Evolutionary conservation across 2,797 vertebrate species (phyloP).

Genomic region (Crotalus adamanteus): DNA sequence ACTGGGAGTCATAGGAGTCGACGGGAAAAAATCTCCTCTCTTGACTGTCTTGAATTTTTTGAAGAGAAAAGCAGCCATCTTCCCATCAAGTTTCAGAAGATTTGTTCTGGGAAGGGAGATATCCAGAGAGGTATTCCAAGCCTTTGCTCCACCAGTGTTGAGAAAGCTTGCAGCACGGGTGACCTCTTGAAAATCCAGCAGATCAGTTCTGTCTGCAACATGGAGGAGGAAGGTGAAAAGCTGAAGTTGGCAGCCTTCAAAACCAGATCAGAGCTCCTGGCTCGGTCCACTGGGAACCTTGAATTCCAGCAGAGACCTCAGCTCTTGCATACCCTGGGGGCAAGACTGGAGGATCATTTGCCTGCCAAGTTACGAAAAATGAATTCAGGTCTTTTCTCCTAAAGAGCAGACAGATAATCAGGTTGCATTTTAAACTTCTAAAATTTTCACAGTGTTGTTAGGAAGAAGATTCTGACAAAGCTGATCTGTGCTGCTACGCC

Average conservation of each 20-base stretch:
- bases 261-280: slow-evolving; percentile 74
- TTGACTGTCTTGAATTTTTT: slow-evolving; percentile 68
- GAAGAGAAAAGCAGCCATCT: slow-evolving; percentile 73
- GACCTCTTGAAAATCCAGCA: slow-evolving; percentile 79
- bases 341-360: slow-evolving; percentile 76
- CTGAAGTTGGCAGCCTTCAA: slow-evolving; percentile 75
- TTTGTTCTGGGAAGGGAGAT: slow-evolving; percentile 77
- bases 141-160: slow-evolving; percentile 69
- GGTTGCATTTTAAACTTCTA: slow-evolving; percentile 23
- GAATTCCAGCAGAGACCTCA: slow-evolving; percentile 62
- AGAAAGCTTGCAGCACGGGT: slow-evolving; percentile 77
- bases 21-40: slow-evolving; percentile 75
- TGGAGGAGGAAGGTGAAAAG: slow-evolving; percentile 69
- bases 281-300: slow-evolving; percentile 71
- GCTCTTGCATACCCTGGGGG: slow-evolving; percentile 55
- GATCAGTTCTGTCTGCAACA: slow-evolving; percentile 68
- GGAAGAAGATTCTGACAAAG: not conserved
- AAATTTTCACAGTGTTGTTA: slow-evolving; percentile 10
- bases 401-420: slow-evolving; percentile 12
- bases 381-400: slow-evolving; percentile 74
- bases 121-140: slow-evolving; percentile 67
- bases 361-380: slow-evolving; percentile 78
- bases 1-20: slow-evolving; percentile 56
- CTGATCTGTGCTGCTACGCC: not conserved
- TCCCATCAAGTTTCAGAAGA: slow-evolving; percentile 81